Evolutionary conservation across 2,888 invertebrate species (phyloP).

Genomic region (Tanypteryx hageni): DNA sequence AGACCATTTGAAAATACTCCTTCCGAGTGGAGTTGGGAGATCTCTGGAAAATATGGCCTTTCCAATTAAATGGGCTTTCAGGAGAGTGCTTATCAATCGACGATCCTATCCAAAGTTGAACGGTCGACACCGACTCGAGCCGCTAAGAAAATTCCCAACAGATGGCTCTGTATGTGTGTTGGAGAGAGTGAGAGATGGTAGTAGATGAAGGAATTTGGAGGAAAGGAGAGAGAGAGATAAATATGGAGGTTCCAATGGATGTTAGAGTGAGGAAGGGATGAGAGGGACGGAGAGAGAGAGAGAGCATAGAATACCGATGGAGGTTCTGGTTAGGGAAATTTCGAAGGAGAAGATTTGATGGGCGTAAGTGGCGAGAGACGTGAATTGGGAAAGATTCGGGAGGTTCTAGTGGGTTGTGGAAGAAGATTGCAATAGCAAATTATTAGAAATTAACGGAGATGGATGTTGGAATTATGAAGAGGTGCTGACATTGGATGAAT

Average conservation of each 20-base stretch:
- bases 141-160: not conserved
- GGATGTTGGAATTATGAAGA: not conserved
- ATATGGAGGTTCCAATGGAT: no score
- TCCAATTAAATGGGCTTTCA: not conserved
- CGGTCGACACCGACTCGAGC: not conserved
- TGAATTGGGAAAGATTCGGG: not conserved
- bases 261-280: not conserved
- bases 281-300: not conserved
- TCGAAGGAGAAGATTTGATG: no score
- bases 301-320: not conserved
- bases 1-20: not conserved
- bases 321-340: not conserved
- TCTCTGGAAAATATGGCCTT: not conserved
- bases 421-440: not conserved
- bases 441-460: not conserved
- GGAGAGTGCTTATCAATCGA: slow-evolving; percentile 16
- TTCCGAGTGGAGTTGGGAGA: not conserved
- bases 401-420: not conserved
- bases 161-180: not conserved
- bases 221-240: no score
- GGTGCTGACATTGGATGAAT: not conserved
- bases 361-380: not conserved
- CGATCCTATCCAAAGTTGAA: not conserved
- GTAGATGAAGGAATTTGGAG: no score
- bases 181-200: not conserved